Conservation (phyloP, 2,113 vertebrate genomes). For the Vimba vimba region DNA sequence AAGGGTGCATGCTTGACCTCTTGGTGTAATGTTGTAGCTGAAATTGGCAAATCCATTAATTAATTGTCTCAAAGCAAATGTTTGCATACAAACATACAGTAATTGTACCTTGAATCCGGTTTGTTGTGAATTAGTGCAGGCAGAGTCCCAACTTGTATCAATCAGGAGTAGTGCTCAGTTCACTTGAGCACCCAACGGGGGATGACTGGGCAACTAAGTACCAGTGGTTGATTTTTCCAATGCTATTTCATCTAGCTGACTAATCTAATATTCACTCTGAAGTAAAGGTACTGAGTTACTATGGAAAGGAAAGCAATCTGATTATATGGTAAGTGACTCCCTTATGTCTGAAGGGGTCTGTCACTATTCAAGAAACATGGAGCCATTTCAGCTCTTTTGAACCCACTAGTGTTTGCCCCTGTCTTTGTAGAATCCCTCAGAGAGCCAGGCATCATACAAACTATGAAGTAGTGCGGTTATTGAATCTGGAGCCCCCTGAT, state of each 20-base stretch:
- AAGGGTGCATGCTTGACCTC: not conserved
- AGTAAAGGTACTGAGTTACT: conserved; percentile 46
- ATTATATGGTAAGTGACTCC: conserved; percentile 56
- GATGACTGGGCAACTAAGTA: conserved; percentile 53
- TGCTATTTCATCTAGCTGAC: conserved; percentile 49
- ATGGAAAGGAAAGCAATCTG: conserved; percentile 51
- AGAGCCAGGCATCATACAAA: conserved; percentile 43
- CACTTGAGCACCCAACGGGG: conserved; percentile 19
- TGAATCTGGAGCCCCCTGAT: conserved; percentile 41
- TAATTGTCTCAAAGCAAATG: not conserved
- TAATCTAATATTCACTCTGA: conserved; percentile 52
- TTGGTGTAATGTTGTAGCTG: not conserved
- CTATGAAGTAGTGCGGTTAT: conserved; percentile 35
- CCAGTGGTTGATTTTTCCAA: conserved; percentile 44
- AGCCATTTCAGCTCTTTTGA: conserved; percentile 24
- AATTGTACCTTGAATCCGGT: not conserved
- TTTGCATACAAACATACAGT: not conserved
- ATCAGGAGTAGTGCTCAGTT: conserved; percentile 4
- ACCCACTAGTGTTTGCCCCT: conserved; percentile 25
- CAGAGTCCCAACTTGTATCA: not conserved
- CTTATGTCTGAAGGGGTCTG: conserved; percentile 22
- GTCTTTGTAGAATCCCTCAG: conserved; percentile 36
- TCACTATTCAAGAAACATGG: conserved; percentile 49
- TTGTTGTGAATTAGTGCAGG: not conserved
- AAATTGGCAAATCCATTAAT: not conserved